A percentile compares a stretch with the other conserved stretches of the same genome.
Evolutionary conservation across 1,140 invertebrate species (phyloP).

Genomic region (Epicauta chinensis): DNA sequence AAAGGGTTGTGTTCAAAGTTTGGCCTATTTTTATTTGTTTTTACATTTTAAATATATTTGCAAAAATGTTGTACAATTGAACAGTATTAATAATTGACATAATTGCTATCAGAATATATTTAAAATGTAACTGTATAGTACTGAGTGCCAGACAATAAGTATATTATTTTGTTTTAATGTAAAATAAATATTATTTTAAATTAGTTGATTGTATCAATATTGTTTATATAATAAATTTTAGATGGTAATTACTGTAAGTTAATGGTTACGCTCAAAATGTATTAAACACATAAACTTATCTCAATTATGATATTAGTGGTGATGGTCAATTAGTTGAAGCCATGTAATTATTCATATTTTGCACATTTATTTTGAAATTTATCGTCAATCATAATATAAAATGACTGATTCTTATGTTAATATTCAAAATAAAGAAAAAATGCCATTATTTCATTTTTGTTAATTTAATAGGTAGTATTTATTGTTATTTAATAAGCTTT

Average conservation of each 20-base stretch:
- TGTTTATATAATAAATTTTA: slow-evolving; percentile 15
- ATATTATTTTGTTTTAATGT: background rate
- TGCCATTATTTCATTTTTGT: too few species aligned
- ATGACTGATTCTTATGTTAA: too few species aligned
- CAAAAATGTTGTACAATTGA: slow-evolving; percentile 9
- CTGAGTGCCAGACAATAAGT: slow-evolving; percentile 34
- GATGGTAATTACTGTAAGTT: slow-evolving; percentile 6
- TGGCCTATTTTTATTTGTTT: slow-evolving; percentile 28
- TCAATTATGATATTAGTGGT: slow-evolving; percentile 11
- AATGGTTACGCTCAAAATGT: slow-evolving; percentile 11
- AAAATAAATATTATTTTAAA: slow-evolving; percentile 6
- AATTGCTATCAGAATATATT: slow-evolving; percentile 16
- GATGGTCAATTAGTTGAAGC: slow-evolving; percentile 14
- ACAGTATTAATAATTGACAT: slow-evolving; percentile 14
- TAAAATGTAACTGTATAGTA: slow-evolving; percentile 27
- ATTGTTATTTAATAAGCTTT: too few species aligned
- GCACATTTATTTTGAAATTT: too few species aligned
- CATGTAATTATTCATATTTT: too few species aligned
- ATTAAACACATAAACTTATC: slow-evolving; percentile 1
- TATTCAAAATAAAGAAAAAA: too few species aligned
- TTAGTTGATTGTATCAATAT: slow-evolving; percentile 20
- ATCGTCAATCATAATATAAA: too few species aligned
- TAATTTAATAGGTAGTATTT: too few species aligned
- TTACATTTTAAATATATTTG: slow-evolving; percentile 28
- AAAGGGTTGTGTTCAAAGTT: slow-evolving; percentile 30